Evolutionary conservation across 2,797 vertebrate genomes (phyloP).

Genomic region (Micrastur ruficollis): DNA sequence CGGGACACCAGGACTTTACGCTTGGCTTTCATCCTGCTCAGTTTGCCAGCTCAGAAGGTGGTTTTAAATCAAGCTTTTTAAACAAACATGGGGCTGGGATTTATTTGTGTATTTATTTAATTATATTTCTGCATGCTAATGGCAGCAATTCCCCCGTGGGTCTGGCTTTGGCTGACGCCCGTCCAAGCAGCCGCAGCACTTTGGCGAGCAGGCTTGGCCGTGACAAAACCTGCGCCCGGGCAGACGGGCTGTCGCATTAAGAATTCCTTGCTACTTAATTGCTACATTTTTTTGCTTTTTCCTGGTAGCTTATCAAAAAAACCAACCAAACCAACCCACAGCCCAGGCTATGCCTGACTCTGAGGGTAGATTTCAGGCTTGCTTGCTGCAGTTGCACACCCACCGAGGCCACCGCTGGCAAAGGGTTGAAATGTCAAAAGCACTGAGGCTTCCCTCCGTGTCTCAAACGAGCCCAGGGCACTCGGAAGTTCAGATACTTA

Average conservation of each 20-base stretch:
- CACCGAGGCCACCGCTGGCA: rapidly evolving
- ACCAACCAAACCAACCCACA: not conserved
- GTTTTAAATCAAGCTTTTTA: slow-evolving; percentile 1
- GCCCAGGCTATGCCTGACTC: not conserved
- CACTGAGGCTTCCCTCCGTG: not conserved
- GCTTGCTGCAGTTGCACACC: not conserved
- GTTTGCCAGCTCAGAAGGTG: not conserved
- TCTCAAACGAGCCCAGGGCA: not conserved
- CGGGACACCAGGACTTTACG: not conserved
- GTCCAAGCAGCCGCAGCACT: not conserved
- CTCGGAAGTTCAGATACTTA: not conserved
- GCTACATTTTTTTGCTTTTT: not conserved
- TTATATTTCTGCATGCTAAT: not conserved
- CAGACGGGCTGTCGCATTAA: rapidly evolving
- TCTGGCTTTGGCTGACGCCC: not conserved
- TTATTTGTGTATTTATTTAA: not conserved
- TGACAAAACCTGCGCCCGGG: not conserved
- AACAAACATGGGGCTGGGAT: not conserved
- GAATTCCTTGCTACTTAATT: not conserved
- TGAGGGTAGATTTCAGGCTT: not conserved
- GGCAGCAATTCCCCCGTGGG: not conserved
- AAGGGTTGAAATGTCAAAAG: not conserved
- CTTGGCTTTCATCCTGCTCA: not conserved
- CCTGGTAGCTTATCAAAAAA: not conserved
- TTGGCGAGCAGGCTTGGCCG: not conserved